Evolutionary conservation across 2,888 invertebrate species (phyloP), one percentile per base, ranked within the genome.

Genomic region (Pandemis cinnamomeana): DNA sequence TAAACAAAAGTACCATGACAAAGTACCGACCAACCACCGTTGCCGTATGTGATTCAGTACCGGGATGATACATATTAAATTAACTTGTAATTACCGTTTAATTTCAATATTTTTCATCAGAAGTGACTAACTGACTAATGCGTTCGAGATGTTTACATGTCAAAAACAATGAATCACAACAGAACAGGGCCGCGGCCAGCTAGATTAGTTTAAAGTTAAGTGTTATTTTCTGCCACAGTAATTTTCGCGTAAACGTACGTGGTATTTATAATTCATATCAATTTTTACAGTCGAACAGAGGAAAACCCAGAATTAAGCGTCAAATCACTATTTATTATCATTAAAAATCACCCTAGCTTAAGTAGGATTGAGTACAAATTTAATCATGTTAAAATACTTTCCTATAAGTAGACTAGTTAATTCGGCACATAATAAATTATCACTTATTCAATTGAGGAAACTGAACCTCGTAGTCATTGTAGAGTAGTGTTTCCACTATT

Each of bases 351-450:
- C 51, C 7, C 48, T 51, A 36, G 8, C n/a, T 53, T 15, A 15
- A 66, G 42, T 55, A 51, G 8, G 7, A 58, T 7, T 55, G 55
- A 55, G 15, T 55, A 55, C 55, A 48, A 71, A 20, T 20, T 20
- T 20, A 55, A 71, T 53, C 63, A 63, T 46, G 11, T 64, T 41
- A 71, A 27, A 62, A 62, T 27, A 55, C 20, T 63, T 55, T 61
- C 62, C 53, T 44, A 61, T 5, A 20, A 20, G 20, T 20, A 41
- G 71, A 71, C 71, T 66, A 71, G 71, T 71, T 64, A 58, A n/a
- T 64, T 64, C 55, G 27, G 63, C 36, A 71, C 64, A 58, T 64
- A 55, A 20, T 55, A 55, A 20, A 20, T 55, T 55, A 55, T 51
- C 51, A 55, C 53, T 20, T 15, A 55, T 51, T 51, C n/a, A 51